Evolutionary conservation across 1,140 invertebrate genomes (phyloP).

Genomic region (Cydia amplana): DNA sequence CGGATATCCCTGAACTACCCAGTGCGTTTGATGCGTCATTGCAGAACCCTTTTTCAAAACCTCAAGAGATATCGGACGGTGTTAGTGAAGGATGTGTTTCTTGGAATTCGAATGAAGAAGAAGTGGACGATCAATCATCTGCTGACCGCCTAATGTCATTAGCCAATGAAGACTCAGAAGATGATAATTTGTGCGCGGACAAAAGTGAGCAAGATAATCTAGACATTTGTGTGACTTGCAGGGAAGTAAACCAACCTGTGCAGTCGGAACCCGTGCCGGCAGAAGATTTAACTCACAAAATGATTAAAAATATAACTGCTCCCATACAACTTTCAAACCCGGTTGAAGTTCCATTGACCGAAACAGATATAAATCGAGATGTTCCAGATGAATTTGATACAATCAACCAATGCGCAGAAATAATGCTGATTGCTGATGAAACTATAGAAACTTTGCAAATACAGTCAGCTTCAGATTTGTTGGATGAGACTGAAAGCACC

Average conservation of each 20-base stretch:
- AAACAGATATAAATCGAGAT: conserved; percentile 36
- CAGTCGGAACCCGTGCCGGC: conserved; percentile 40
- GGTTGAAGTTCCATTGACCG: conserved; percentile 56
- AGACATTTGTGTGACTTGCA: conserved; percentile 65
- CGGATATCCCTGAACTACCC: neutral
- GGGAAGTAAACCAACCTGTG: conserved; percentile 61
- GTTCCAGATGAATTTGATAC: conserved; percentile 43
- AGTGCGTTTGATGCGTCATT: neutral
- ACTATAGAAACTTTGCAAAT: conserved; percentile 59
- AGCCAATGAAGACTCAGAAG: conserved; percentile 21
- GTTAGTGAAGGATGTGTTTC: neutral
- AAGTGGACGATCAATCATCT: neutral
- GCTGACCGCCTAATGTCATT: neutral
- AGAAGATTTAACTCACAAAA: conserved; percentile 58
- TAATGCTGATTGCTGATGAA: conserved; percentile 60
- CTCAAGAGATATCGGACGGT: neutral
- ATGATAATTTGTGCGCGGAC: conserved; percentile 34
- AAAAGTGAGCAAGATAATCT: conserved; percentile 42
- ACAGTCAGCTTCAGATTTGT: conserved; percentile 53
- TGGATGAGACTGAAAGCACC: conserved; percentile 47
- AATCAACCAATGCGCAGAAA: conserved; percentile 50
- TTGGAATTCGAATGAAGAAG: conserved; percentile 9
- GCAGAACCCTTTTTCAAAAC: neutral
- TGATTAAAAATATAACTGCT: conserved; percentile 73
- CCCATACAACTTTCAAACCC: conserved; percentile 69